A percentile compares a stretch with the other conserved stretches of the same genome.
Conservation (phyloP, 1,140 invertebrate genomes). For the Trichogramma pretiosum region DNA sequence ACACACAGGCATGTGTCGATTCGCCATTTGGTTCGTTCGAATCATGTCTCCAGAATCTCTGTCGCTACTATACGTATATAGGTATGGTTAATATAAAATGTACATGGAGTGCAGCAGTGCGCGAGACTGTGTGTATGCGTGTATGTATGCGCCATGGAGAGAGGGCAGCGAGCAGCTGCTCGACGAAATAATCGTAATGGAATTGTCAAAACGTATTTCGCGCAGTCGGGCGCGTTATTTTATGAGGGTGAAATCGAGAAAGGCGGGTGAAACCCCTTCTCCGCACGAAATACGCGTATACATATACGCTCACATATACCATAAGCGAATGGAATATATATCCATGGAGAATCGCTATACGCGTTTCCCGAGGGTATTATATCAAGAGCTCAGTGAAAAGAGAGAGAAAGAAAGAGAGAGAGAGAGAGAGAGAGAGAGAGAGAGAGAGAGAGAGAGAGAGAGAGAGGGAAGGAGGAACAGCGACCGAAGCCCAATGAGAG, state of each 20-base stretch:
- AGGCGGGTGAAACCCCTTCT: conserved; percentile 27
- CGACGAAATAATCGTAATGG: conserved; percentile 38
- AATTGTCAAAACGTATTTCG: conserved; percentile 38
- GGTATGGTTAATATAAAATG: neutral
- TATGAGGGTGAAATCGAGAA: conserved; percentile 29
- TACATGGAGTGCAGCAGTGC: too few relatives aligned
- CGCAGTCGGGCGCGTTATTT: conserved; percentile 32
- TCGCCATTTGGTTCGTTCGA: neutral
- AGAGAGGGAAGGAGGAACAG: too few relatives aligned
- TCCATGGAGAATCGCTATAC: conserved; percentile 30
- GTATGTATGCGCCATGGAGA: neutral
- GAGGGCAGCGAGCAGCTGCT: conserved; percentile 26
- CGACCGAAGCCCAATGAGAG: too few relatives aligned
- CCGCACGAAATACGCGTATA: conserved; percentile 4
- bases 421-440: neutral
- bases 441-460: neutral
- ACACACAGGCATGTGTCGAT: neutral
- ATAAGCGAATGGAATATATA: too few relatives aligned
- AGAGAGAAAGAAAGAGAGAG: too few relatives aligned
- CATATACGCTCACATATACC: too few relatives aligned
- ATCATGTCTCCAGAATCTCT: neutral
- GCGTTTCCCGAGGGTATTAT: conserved; percentile 35
- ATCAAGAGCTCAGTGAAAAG: conserved; percentile 26
- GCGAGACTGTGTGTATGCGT: neutral
- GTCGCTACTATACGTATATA: too few relatives aligned